Evolutionary conservation across 2,113 vertebrate species (phyloP), one percentile per base, ranked within the genome.

Genomic region (Brachirus orientalis): DNA sequence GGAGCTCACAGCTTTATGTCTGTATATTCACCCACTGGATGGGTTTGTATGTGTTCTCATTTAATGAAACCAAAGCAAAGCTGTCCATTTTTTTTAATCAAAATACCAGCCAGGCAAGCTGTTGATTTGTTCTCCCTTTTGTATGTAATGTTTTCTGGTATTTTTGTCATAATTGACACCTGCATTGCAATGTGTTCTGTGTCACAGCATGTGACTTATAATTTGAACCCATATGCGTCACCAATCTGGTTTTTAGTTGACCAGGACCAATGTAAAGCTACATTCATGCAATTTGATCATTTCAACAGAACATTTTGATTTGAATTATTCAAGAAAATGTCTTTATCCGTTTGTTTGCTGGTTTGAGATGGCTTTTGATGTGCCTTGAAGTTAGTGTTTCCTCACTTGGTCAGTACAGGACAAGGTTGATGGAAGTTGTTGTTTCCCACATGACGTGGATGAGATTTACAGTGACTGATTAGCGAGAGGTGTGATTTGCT

Each of bases 11-110:
- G n/a, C 57, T 54, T 55, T n/a, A 38, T 76, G 40, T 8, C n/a
- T n/a, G 58, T 76, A 46, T 78, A 36, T 77, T 78, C 36, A 76
- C 86, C 85, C 86, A 89, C 89, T 90, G 86, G 89, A 80, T 89
- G 89, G 88, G 86, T 80, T 74, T 9, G 7, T 78, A 52, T 79
- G 57, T 73, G 50, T 79, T 74, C 71, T 62, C 40, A 38, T 53
- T 75, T 76, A 40, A 52, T 64, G 60, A 77, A 89, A 82, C 86
- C 85, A 90, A 87, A 88, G 83, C 70, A 77, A 70, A 75, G 38
- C 44, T 72, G 54, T 73, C 53, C n/a, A 9, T 69, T 73, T 14
- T 43, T 43, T 13, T 43, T 5, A 3, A 19, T 48, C 46, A 10
- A 62, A 37, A 50, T 62, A 62, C 60, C 60, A 65, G 67, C 73